Base-by-base conservation (phyloP, 2,797 vertebrate species). In the Sparus aurata region DNA sequence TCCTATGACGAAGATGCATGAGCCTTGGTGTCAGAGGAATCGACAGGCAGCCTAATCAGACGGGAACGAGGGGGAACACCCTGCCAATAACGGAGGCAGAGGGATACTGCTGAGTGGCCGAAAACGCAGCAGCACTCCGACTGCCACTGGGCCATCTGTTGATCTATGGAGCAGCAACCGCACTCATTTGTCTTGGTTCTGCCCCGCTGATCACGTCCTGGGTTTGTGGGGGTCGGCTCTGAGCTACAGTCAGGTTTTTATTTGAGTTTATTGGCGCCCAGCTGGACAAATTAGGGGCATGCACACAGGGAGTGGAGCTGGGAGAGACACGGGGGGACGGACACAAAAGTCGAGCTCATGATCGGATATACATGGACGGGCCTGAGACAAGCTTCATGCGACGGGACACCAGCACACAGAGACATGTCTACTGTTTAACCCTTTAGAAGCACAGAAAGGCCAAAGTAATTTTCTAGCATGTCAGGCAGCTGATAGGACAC, bases 31-130 rank as follows among this genome's bases (percentile, higher is more conserved):
- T 71, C 74, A 27, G 12, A 46, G 6, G 67, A 84, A 87, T 73
- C 8, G 66, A 88, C 45, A 69, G 84, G 80, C 62, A 11, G 69
- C 20, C 59, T 23, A 82, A 79, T 62, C 0, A 41, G 60, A 69
- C 77, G 12, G 49, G 68, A 80, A 1, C 4, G 18, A 3, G 6
- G 20, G 59, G 80, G 80, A 22, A 67, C 3, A 47, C 52, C 59
- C 77, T 75, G 80, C 80, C 75, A 73, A 87, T 82, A 77, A 58
- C 43, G 0, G 16, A 69, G 18, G 73, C 45, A 38, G 54, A 54
- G 75, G 27, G 49, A 82, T 69, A 53, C 70, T 84, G 85, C 84
- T 84, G 85, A 87, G 79, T 70, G 80, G 79, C 23, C 12, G 18
- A 52, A 87, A 73, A 22, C 77, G 22, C 73, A 49, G 83, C 74